Percentiles rank a stretch among this genome's conserved stretches.
These are phyloP conservation scores for Jordanella pulchra DNA, from an alignment of 2,797 vertebrate species.

Conservation along the genomic window DNA sequence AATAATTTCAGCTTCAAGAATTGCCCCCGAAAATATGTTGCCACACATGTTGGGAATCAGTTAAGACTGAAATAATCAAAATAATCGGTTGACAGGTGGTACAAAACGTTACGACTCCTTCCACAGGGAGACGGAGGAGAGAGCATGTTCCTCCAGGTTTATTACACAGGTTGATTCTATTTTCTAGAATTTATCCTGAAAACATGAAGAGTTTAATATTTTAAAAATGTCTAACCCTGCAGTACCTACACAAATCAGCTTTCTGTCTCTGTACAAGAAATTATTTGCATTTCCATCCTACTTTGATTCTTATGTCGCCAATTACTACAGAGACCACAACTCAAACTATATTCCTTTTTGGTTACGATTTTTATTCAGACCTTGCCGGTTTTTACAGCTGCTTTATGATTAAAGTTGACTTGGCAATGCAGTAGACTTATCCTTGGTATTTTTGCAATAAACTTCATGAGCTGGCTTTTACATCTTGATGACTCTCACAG, in stretches of 20 bases:
- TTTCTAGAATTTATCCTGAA: background rate
- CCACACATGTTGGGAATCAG: too few species aligned
- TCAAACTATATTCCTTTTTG: background rate
- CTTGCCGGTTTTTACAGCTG: background rate
- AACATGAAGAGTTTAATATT: background rate
- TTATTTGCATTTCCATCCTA: background rate
- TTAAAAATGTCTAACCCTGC: background rate
- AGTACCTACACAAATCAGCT: background rate
- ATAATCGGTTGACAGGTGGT: background rate
- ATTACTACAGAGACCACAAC: background rate
- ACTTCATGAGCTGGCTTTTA: constrained; percentile 16
- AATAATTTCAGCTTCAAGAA: too few species aligned
- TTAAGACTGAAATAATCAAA: too few species aligned
- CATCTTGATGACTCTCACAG: constrained; percentile 20
- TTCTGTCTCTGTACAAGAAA: background rate
- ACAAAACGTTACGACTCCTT: background rate
- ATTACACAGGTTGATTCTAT: background rate
- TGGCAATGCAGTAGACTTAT: background rate
- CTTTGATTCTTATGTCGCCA: background rate
- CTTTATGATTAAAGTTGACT: background rate
- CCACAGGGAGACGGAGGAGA: background rate
- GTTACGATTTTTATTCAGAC: background rate
- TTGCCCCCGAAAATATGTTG: too few species aligned
- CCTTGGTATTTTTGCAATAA: constrained; percentile 14
- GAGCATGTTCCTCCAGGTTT: background rate